A percentile compares a stretch with the other conserved stretches of the same genome.
Evolutionary conservation across 2,113 vertebrate species (phyloP).

Genomic region (Ammodytes dubius): DNA sequence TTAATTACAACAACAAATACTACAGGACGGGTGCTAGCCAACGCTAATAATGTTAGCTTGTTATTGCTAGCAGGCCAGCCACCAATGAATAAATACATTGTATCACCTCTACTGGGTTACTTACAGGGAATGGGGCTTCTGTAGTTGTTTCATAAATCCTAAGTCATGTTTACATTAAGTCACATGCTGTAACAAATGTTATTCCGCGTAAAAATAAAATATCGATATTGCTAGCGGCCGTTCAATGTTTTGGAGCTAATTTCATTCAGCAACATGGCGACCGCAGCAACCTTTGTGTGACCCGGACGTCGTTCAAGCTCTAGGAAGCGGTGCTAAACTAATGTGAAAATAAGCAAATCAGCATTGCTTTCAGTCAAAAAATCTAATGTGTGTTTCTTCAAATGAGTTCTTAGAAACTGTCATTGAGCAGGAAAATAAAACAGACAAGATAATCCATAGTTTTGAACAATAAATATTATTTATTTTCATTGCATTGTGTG

Average conservation of each 20-base stretch:
- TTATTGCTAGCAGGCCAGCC: slow-evolving; percentile 67
- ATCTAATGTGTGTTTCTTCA: background rate
- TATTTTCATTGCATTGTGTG: slow-evolving; percentile 67
- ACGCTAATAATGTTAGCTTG: slow-evolving; percentile 66
- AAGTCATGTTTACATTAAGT: slow-evolving; percentile 70
- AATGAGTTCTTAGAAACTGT: background rate
- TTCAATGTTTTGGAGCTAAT: slow-evolving; percentile 78
- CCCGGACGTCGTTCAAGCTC: slow-evolving; percentile 72
- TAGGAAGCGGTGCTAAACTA: slow-evolving; percentile 5
- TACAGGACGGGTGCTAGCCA: slow-evolving; percentile 57
- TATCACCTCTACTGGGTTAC: slow-evolving; percentile 50
- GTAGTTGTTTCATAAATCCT: slow-evolving; percentile 56
- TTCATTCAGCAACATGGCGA: slow-evolving; percentile 85
- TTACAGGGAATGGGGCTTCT: slow-evolving; percentile 67
- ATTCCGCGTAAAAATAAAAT: slow-evolving; percentile 56
- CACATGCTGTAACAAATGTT: slow-evolving; percentile 48
- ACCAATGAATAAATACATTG: slow-evolving; percentile 50
- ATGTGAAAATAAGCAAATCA: too few relatives aligned
- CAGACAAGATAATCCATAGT: background rate
- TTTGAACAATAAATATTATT: slow-evolving; percentile 58
- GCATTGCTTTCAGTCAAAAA: background rate
- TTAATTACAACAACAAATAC: slow-evolving; percentile 14
- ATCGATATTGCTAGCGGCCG: slow-evolving; percentile 68
- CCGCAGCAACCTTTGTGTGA: slow-evolving; percentile 65
- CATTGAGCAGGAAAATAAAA: background rate